phyloP scores from a whole-genome alignment of 2,888 invertebrate genomes.

The Tryphoninae sp. region DNA sequence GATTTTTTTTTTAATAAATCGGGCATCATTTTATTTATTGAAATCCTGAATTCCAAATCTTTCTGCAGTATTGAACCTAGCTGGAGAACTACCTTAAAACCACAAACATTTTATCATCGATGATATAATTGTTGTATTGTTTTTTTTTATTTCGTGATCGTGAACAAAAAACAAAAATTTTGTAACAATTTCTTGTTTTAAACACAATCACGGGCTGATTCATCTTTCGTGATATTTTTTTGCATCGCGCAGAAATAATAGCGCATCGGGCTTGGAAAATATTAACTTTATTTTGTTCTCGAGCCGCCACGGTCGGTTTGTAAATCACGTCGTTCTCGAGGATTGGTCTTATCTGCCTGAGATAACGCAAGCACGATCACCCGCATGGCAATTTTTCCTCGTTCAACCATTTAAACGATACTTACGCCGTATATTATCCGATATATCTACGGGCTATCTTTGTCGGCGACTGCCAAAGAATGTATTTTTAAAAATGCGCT shows the following conservation, averaged over 20 bases:
- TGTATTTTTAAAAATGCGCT: constrained; percentile 29
- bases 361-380: constrained; percentile 35
- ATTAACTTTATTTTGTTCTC: constrained; percentile 32
- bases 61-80: no score
- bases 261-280: neutral
- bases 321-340: constrained; percentile 61
- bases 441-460: neutral
- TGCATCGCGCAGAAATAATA: neutral
- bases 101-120: no score
- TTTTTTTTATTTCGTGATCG: no score
- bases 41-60: no score
- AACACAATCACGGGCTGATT: neutral
- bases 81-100: no score
- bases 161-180: no score
- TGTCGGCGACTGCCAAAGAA: constrained; percentile 55
- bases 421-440: neutral
- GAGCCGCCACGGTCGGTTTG: constrained; percentile 28
- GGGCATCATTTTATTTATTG: no score
- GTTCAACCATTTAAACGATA: constrained; percentile 1
- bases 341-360: constrained; percentile 61
- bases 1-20: no score
- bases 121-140: no score
- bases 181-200: no score
- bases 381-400: constrained; percentile 8
- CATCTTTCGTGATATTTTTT: neutral